Percentiles rank a stretch among this genome's conserved stretches.
These are phyloP conservation scores for Caenorhabditis sp. DNA, from an alignment of 2,888 invertebrate species.

Conservation along the genomic window DNA sequence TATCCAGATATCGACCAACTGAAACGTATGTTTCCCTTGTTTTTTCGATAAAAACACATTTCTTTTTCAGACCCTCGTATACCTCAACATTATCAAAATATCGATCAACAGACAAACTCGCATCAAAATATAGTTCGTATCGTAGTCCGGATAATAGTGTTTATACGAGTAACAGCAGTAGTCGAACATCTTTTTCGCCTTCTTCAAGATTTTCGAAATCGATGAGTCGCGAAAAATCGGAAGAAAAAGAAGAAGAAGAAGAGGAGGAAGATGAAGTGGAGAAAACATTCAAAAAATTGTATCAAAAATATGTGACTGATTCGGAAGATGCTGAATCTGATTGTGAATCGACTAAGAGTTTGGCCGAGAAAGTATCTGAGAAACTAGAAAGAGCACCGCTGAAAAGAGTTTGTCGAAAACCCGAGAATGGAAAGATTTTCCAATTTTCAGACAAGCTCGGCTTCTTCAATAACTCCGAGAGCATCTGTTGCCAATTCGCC, in stretches of 20 bases:
- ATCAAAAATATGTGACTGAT: conserved; percentile 49
- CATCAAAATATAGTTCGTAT: conserved; percentile 30
- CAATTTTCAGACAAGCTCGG: conserved; percentile 18
- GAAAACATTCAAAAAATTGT: conserved; percentile 47
- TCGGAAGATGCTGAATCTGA: neutral
- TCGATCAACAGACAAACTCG: conserved; percentile 23
- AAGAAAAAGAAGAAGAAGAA: conserved; percentile 5
- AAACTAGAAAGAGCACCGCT: no score
- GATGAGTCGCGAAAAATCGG: neutral
- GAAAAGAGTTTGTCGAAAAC: neutral
- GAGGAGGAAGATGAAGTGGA: conserved; percentile 47
- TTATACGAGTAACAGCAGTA: conserved; percentile 1
- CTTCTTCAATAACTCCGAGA: conserved; percentile 28
- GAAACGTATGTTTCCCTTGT: conserved; percentile 11
- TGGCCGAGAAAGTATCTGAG: neutral
- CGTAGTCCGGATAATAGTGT: conserved; percentile 24
- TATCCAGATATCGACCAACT: conserved; percentile 33
- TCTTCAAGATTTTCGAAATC: neutral
- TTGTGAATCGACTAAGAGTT: neutral
- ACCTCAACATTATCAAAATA: conserved; percentile 26
- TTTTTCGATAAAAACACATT: conserved; percentile 2
- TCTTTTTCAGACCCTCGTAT: conserved; percentile 16
- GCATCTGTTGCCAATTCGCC: conserved; percentile 30
- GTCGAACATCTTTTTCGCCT: no score
- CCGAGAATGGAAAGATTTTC: no score